phyloP scores from a whole-genome alignment of 2,888 invertebrate species.

The Leuctra nigra region DNA sequence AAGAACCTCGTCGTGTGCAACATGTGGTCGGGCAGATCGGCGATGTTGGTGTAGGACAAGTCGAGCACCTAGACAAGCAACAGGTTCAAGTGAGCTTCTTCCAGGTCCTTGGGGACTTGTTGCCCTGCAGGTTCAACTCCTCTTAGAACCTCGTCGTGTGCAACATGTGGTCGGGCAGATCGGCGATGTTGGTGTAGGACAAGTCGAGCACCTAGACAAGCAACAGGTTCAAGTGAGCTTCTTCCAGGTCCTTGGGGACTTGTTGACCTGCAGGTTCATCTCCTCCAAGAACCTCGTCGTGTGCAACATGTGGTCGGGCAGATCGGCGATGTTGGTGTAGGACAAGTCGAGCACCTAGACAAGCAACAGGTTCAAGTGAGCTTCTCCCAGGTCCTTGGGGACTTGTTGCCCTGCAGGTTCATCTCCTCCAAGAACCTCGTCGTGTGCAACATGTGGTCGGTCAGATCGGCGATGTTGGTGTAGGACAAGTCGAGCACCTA shows the following conservation, averaged over 20 bases:
- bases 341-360: conserved; percentile 61
- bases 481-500: conserved; percentile 63
- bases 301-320: conserved; percentile 62
- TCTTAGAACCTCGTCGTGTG: no score
- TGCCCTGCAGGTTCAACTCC: no score
- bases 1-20: conserved; percentile 61
- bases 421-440: conserved; percentile 56
- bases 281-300: conserved; percentile 55
- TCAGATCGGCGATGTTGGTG: conserved; percentile 54
- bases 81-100: no score
- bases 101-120: no score
- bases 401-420: conserved; percentile 59
- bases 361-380: no score
- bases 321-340: conserved; percentile 51
- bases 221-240: no score
- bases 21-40: conserved; percentile 54
- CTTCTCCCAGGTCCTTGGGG: conserved; percentile 54
- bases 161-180: conserved; percentile 57
- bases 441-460: conserved; percentile 59
- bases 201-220: conserved; percentile 60
- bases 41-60: conserved; percentile 58
- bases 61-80: conserved; percentile 60
- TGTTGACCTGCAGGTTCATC: conserved; percentile 62
- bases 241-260: conserved; percentile 53
- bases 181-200: conserved; percentile 55